Conservation (phyloP, 1,140 invertebrate species). For the Idris sp. region DNA sequence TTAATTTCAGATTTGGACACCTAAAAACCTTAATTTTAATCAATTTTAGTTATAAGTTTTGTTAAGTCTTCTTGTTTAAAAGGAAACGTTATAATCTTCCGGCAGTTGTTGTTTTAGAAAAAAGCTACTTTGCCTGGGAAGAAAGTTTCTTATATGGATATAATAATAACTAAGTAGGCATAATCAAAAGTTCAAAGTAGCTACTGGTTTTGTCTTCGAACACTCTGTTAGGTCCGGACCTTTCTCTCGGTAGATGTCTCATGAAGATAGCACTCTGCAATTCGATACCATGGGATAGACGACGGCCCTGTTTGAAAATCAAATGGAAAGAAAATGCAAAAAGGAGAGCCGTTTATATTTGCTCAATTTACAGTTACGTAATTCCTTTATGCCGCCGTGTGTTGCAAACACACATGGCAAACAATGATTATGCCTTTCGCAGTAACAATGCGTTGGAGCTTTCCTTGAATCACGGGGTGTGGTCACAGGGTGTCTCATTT, state of each 20-base stretch:
- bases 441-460: constrained; percentile 64
- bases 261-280: constrained; percentile 71
- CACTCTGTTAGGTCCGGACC: constrained; percentile 27
- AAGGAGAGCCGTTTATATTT: constrained; percentile 71
- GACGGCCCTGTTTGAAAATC: constrained; percentile 55
- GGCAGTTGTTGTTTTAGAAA: no score
- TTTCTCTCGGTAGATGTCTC: constrained; percentile 69
- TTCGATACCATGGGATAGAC: constrained; percentile 64
- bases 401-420: constrained; percentile 67
- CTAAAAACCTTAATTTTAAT: no score
- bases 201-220: constrained; percentile 49
- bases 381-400: constrained; percentile 67
- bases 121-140: no score
- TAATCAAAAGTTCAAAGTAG: constrained; percentile 30
- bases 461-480: constrained; percentile 38
- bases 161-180: constrained; percentile 30
- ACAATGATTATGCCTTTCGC: constrained; percentile 66
- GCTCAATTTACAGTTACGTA: constrained; percentile 77
- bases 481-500: constrained; percentile 66
- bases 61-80: no score
- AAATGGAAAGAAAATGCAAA: constrained; percentile 68
- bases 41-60: no score
- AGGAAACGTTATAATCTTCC: no score
- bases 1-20: no score
- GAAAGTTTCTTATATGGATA: no score